These are phyloP conservation scores for Drosophila tani DNA, from an alignment of 1,140 invertebrate genomes.

Conservation along the genomic window DNA sequence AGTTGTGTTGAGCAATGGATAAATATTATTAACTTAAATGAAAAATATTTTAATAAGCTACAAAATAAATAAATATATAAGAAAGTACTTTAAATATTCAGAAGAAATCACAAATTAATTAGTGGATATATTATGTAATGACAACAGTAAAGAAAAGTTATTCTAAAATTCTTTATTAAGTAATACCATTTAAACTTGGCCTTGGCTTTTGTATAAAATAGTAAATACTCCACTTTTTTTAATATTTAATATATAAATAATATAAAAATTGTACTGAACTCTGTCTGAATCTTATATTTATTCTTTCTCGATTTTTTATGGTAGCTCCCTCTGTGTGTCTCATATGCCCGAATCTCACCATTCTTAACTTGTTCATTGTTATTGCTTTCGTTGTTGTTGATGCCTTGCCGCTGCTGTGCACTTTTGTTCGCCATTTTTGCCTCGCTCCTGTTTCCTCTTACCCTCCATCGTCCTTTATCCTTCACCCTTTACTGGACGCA, in stretches of 20 bases:
- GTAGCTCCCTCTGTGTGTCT: conserved; percentile 11
- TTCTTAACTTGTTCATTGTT: conserved; percentile 53
- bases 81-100: neutral
- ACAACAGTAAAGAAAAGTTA: too few species aligned
- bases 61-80: neutral
- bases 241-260: neutral
- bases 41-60: too few species aligned
- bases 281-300: neutral
- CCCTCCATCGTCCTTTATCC: conserved; percentile 4
- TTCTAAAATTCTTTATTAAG: neutral
- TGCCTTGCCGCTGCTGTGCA: conserved; percentile 53
- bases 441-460: conserved; percentile 2
- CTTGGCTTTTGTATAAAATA: neutral
- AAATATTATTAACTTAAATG: too few species aligned
- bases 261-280: too few species aligned
- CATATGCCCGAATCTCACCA: conserved; percentile 8
- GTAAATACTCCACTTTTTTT: too few species aligned
- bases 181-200: neutral
- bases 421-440: conserved; percentile 78
- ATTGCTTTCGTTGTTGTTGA: conserved; percentile 34
- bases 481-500: neutral
- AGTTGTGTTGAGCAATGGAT: accelerated
- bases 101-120: neutral
- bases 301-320: neutral
- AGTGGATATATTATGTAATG: neutral